phyloP scores from a whole-genome alignment of 2,797 vertebrate species.

The Lithobates pipiens region DNA sequence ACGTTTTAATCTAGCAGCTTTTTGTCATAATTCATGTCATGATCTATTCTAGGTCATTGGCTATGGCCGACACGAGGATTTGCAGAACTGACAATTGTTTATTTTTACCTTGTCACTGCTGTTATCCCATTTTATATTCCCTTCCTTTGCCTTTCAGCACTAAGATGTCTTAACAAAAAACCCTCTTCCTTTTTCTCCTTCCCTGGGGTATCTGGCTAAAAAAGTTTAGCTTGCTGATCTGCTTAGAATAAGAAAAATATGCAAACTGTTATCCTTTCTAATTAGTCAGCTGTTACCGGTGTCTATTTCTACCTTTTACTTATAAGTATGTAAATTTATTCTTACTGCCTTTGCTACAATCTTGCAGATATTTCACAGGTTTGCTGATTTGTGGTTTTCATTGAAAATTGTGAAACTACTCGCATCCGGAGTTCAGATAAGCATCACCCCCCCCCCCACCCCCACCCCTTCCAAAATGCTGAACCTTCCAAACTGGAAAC shows the following conservation, averaged over 20 bases:
- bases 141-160: background rate
- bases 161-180: background rate
- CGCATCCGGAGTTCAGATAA: background rate
- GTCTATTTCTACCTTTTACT: conserved; percentile 46
- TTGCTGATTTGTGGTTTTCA: conserved; percentile 48
- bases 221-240: conserved; percentile 20
- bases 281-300: conserved; percentile 43
- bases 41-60: background rate
- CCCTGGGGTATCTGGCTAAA: conserved; percentile 15
- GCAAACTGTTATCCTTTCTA: conserved; percentile 26
- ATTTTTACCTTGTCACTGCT: background rate
- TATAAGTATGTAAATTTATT: conserved; percentile 55
- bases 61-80: background rate
- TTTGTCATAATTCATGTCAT: background rate
- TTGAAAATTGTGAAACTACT: conserved; percentile 37
- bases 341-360: conserved; percentile 14
- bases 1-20: background rate
- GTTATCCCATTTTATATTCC: background rate
- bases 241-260: conserved; percentile 31
- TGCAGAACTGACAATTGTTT: background rate
- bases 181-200: background rate
- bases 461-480: background rate
- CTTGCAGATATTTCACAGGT: conserved; percentile 41
- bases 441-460: background rate
- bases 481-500: background rate